Base-by-base conservation (phyloP, 2,888 invertebrate species). In the Atethmia centrago region DNA sequence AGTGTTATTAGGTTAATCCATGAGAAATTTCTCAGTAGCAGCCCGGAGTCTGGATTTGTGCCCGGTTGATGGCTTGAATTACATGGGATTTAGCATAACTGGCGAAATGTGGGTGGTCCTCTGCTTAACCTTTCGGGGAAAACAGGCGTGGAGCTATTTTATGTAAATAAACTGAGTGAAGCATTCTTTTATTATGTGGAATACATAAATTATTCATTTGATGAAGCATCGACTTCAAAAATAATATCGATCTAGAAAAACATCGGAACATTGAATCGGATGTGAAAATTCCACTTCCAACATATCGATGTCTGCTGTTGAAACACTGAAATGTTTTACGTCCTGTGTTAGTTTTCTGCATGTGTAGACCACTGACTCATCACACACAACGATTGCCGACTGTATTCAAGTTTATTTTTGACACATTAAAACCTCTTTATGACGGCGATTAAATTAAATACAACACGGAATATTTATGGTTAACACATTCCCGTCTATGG, bases 401-500 rank as follows among this genome's bases (percentile, higher is more conserved):
- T 40, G 68, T 40, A 42, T 82, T 25, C 47, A 72, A 77, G 71
- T 82, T 83, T 83, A 83, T 82, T 83, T 79, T 81, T 69, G 75
- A 71, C 79, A 83, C 71, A 83, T 83, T 82, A 75, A 74, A 68
- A 83, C 75, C 36, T 79, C 58, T 81, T 83, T 79, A 81, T 68
- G 68, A 74, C 65, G 51, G 83, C 80, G 71, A 81, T 81, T 74
- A 79, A 81, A 81, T 81, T 74, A 79, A 81, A 83, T 85, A 83
- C 85, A 85, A 78, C 79, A 72, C 36, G 62, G 16, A 47, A 73
- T 81, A 85, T 85, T 85, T 85, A 85, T 79, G 85, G 45, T 62
- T 72, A 75, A 80, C 80, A 75, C 79, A 82, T 83, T 80, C 80
- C 68, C 56, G 71, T 69, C 74, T 62, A 71, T 79, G 81, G 81